These are phyloP conservation scores for Sisyra terminalis DNA, from an alignment of 2,888 invertebrate genomes.

Conservation along the genomic window DNA sequence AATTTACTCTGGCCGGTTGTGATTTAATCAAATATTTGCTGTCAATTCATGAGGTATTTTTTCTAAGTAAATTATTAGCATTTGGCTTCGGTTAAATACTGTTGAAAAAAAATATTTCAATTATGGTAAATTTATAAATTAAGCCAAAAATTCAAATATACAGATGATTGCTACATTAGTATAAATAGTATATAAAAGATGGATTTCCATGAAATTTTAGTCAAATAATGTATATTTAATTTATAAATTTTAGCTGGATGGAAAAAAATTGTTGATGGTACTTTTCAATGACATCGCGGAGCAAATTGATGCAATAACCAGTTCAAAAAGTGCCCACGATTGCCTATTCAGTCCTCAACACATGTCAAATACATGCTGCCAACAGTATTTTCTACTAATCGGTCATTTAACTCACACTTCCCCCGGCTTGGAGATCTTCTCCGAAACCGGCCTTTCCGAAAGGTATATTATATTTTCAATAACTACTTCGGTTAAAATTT, in stretches of 20 bases:
- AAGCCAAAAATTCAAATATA: too few relatives aligned
- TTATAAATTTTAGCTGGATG: slow-evolving; percentile 38
- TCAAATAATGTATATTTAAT: too few relatives aligned
- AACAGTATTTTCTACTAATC: slow-evolving; percentile 87
- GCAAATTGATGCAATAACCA: slow-evolving; percentile 55
- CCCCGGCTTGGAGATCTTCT: slow-evolving; percentile 51
- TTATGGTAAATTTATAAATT: too few relatives aligned
- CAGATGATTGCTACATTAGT: too few relatives aligned
- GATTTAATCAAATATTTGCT: slow-evolving; percentile 62
- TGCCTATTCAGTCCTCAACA: slow-evolving; percentile 78
- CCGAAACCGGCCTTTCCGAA: slow-evolving; percentile 56
- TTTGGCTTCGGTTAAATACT: too few relatives aligned
- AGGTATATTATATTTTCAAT: too few relatives aligned
- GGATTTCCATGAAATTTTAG: too few relatives aligned
- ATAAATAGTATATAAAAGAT: neutral
- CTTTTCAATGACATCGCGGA: slow-evolving; percentile 63
- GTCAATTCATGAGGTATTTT: slow-evolving; percentile 22
- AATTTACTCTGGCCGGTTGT: slow-evolving; percentile 48
- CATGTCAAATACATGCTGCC: slow-evolving; percentile 78
- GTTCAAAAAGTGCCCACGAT: slow-evolving; percentile 63
- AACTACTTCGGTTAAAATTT: slow-evolving; percentile 10
- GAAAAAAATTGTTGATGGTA: slow-evolving; percentile 55
- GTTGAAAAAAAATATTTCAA: too few relatives aligned
- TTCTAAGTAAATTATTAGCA: slow-evolving; percentile 5
- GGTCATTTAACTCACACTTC: slow-evolving; percentile 67